Conservation (phyloP, 2,888 invertebrate genomes). For the Drosophila anomalata region DNA sequence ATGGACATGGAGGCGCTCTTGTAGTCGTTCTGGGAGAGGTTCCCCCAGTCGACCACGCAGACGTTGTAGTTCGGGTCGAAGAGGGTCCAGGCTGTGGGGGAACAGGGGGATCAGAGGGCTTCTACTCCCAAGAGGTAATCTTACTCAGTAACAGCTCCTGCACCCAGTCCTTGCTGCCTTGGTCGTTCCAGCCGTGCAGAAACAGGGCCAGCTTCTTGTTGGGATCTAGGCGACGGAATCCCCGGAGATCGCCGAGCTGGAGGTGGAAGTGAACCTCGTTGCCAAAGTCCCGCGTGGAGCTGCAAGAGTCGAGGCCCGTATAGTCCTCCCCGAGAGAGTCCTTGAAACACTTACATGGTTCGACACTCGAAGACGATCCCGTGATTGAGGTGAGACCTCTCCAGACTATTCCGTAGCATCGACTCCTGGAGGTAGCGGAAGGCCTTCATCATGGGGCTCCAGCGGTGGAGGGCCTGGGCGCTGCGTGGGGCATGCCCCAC, state of each 20-base stretch:
- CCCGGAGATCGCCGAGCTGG: constrained; percentile 77
- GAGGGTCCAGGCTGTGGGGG: constrained; percentile 78
- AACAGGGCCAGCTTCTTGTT: constrained; percentile 78
- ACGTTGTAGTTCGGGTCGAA: constrained; percentile 78
- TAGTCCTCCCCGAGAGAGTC: neutral
- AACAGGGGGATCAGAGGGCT: neutral
- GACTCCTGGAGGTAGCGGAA: constrained; percentile 77
- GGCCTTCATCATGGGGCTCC: constrained; percentile 62
- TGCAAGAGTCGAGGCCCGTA: constrained; percentile 16
- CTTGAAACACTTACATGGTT: constrained; percentile 70
- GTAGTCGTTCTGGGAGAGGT: constrained; percentile 80
- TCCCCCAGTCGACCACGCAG: constrained; percentile 83
- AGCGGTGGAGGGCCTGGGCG: constrained; percentile 58
- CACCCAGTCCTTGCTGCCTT: constrained; percentile 82
- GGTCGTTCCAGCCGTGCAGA: constrained; percentile 83
- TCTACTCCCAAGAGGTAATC: constrained; percentile 18
- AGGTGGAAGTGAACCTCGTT: constrained; percentile 74
- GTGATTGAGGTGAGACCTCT: constrained; percentile 76
- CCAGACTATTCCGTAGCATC: constrained; percentile 74
- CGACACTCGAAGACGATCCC: constrained; percentile 80
- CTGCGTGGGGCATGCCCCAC: constrained; percentile 21
- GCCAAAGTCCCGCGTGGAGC: constrained; percentile 65
- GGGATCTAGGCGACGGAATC: constrained; percentile 74
- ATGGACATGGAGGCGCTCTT: constrained; percentile 81
- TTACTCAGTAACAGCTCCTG: constrained; percentile 79